A percentile compares a stretch with the other conserved stretches of the same genome.
These are phyloP conservation scores for Corydoras maculifer DNA, from an alignment of 2,113 vertebrate species.

Conservation along the genomic window DNA sequence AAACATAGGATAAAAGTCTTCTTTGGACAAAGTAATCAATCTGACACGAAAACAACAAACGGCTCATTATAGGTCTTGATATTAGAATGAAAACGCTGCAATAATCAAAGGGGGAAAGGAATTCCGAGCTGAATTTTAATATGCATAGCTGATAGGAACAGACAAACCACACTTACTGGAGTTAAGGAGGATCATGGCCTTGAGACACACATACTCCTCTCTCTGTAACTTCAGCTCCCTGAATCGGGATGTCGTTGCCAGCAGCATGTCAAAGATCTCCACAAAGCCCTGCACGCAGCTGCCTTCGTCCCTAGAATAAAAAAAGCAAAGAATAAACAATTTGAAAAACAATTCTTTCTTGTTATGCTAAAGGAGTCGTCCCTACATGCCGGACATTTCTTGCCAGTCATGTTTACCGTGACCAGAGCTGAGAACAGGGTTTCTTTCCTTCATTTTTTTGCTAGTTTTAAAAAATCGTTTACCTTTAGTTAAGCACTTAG, in stretches of 20 bases:
- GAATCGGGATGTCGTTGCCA: conserved; percentile 88
- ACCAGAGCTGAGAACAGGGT: no score
- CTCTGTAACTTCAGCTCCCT: conserved; percentile 90
- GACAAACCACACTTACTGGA: conserved; percentile 78
- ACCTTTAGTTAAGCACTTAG: no score
- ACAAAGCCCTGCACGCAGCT: conserved; percentile 90
- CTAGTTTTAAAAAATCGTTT: no score
- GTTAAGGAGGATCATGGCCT: conserved; percentile 97
- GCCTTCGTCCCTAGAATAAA: conserved; percentile 78
- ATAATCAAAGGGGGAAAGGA: background rate
- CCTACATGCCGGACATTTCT: no score
- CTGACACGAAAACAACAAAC: background rate
- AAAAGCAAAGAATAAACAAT: no score
- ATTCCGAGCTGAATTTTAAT: background rate
- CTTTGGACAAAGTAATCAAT: conserved; percentile 3
- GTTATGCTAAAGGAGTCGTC: no score
- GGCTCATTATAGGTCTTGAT: conserved; percentile 8
- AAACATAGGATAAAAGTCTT: conserved; percentile 22
- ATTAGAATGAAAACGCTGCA: background rate
- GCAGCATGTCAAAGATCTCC: conserved; percentile 96
- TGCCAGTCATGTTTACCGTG: no score
- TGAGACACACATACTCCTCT: conserved; percentile 94
- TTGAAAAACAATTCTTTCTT: no score
- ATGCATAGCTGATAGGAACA: background rate
- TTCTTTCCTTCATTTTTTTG: no score